Evolutionary conservation across 53 echinoderm and acorn worm genomes (phyloP).

Genomic region (Paracentrotus lividus): DNA sequence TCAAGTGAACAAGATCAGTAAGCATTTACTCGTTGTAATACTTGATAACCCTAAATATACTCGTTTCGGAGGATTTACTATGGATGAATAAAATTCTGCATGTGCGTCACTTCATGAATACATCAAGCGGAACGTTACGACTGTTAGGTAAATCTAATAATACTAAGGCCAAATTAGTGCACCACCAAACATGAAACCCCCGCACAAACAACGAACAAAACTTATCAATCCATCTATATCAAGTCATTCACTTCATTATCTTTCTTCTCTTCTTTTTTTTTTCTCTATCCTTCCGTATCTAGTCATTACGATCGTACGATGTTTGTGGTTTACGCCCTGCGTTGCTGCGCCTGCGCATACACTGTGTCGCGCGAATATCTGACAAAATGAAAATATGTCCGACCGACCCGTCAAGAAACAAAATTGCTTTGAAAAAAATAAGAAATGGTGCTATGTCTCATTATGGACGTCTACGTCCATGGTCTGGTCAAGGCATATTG

Average conservation of each 20-base stretch:
- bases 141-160: neutral
- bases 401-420: neutral
- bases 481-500: too few species aligned
- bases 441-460: too few species aligned
- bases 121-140: neutral
- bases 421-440: too few species aligned
- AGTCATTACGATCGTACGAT: conserved; percentile 52
- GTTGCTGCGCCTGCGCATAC: conserved; percentile 16
- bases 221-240: neutral
- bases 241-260: neutral
- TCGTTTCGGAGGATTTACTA: too few species aligned
- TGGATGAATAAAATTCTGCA: too few species aligned
- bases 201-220: conserved; percentile 15
- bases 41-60: too few species aligned
- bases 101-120: too few species aligned
- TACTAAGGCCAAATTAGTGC: neutral
- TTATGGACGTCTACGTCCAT: too few species aligned
- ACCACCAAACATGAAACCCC: neutral
- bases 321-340: conserved; percentile 61
- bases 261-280: neutral
- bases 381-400: neutral
- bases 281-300: too few species aligned
- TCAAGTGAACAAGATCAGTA: too few species aligned
- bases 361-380: neutral
- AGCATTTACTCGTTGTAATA: too few species aligned